These are phyloP conservation scores for Bombyx mori DNA, from an alignment of 1,140 invertebrate genomes.

Conservation along the genomic window DNA sequence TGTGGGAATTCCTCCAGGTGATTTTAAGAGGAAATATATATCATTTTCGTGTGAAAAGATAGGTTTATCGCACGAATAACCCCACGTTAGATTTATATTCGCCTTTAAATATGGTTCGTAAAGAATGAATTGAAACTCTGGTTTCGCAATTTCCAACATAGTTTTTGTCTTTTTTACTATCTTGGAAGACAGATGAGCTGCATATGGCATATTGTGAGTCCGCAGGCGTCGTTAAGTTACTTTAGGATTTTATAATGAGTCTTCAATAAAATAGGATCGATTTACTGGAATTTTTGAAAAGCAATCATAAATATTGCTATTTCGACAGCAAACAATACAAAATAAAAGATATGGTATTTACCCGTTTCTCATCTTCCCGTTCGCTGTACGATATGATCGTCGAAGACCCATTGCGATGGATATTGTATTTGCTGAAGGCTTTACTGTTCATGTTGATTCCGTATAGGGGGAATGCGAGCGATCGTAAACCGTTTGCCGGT, in stretches of 20 bases:
- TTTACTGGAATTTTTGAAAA: too few relatives aligned
- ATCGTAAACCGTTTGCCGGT: conserved; percentile 31
- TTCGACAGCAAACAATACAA: conserved; percentile 2
- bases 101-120: too few relatives aligned
- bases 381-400: conserved; percentile 36
- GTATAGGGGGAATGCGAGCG: conserved; percentile 42
- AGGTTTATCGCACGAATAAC: too few relatives aligned
- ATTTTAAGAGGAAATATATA: conserved; percentile 20
- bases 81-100: too few relatives aligned
- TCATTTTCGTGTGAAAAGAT: conserved; percentile 2
- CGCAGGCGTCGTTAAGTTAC: too few relatives aligned
- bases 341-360: conserved; percentile 38
- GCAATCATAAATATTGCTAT: neutral
- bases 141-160: too few relatives aligned
- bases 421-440: conserved; percentile 61
- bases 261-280: too few relatives aligned
- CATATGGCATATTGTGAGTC: too few relatives aligned
- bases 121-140: too few relatives aligned
- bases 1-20: conserved; percentile 55
- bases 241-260: too few relatives aligned
- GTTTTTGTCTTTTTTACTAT: too few relatives aligned
- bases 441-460: conserved; percentile 55
- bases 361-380: conserved; percentile 37
- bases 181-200: too few relatives aligned
- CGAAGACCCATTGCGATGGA: conserved; percentile 41